Evolutionary conservation across 2,797 vertebrate species (phyloP).

Genomic region (Mareca strepera): DNA sequence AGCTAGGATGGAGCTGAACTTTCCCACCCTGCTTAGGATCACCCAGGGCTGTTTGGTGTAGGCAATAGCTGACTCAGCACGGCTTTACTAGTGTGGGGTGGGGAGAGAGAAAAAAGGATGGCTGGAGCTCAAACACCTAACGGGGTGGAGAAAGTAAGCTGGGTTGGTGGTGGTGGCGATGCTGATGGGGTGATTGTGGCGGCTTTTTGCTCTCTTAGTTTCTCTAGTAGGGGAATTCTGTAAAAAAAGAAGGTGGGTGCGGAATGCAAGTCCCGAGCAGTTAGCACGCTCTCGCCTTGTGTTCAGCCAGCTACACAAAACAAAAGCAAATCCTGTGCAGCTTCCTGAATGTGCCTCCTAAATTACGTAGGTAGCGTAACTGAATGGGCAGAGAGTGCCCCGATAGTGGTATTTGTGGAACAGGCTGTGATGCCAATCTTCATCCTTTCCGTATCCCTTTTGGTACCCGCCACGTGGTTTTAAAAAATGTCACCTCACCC

Average conservation of each 20-base stretch:
- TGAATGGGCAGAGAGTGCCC: not conserved
- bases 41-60: not conserved
- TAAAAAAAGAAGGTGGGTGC: not conserved
- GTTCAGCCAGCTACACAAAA: not conserved
- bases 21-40: not conserved
- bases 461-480: not conserved
- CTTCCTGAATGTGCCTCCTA: not conserved
- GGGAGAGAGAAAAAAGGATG: not conserved
- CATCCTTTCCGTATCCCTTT: not conserved
- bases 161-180: not conserved
- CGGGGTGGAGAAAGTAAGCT: not conserved
- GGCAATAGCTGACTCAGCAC: not conserved
- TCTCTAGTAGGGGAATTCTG: not conserved
- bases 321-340: not conserved
- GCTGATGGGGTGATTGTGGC: not conserved
- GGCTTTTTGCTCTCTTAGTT: not conserved
- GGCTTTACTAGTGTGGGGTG: rapidly evolving
- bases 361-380: not conserved
- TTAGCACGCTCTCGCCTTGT: not conserved
- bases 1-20: not conserved
- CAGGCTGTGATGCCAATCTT: not conserved
- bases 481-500: not conserved
- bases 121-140: rapidly evolving
- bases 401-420: not conserved
- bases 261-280: not conserved